A percentile compares a stretch with the other conserved stretches of the same genome.
These are phyloP conservation scores for Gymnoscopelus microlampas DNA, from an alignment of 2,797 vertebrate species.

Conservation along the genomic window DNA sequence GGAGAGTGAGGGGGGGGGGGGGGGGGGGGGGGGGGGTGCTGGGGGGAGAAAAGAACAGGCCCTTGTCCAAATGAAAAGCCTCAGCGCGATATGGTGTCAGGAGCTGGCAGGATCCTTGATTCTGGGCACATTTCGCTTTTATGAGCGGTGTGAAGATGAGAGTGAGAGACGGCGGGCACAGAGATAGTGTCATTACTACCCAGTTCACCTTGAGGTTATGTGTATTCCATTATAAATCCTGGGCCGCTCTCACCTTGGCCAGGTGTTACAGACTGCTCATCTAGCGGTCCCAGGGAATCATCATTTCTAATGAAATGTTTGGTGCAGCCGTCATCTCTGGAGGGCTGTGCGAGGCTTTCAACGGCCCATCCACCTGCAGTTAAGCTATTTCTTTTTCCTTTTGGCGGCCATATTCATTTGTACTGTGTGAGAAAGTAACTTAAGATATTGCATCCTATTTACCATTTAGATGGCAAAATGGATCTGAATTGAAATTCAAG, in stretches of 20 bases:
- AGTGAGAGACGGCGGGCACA: conserved; percentile 29
- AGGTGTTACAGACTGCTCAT: conserved; percentile 53
- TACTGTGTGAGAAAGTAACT: conserved; percentile 30
- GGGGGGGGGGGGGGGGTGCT: no score
- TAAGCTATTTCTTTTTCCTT: neutral
- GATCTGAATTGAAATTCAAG: neutral
- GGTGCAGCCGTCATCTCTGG: conserved; percentile 8
- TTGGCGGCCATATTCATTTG: neutral
- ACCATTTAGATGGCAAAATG: conserved; percentile 23
- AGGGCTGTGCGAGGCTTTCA: conserved; percentile 22
- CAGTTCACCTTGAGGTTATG: conserved; percentile 70
- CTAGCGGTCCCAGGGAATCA: conserved; percentile 19
- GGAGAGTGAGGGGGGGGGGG: no score
- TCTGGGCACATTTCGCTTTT: conserved; percentile 60
- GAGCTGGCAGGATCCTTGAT: conserved; percentile 55
- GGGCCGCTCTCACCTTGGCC: conserved; percentile 63
- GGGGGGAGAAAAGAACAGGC: conserved; percentile 16
- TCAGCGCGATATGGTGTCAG: conserved; percentile 6
- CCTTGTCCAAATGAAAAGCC: conserved; percentile 35
- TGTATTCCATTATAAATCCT: conserved; percentile 63
- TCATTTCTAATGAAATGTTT: conserved; percentile 57
- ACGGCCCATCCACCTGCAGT: conserved; percentile 28
- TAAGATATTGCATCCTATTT: conserved; percentile 21
- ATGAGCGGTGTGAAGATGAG: conserved; percentile 54
- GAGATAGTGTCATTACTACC: conserved; percentile 63